A percentile compares a stretch with the other conserved stretches of the same genome.
Conservation (phyloP, 1,140 invertebrate species). For the Pachypeltis micranthus region DNA sequence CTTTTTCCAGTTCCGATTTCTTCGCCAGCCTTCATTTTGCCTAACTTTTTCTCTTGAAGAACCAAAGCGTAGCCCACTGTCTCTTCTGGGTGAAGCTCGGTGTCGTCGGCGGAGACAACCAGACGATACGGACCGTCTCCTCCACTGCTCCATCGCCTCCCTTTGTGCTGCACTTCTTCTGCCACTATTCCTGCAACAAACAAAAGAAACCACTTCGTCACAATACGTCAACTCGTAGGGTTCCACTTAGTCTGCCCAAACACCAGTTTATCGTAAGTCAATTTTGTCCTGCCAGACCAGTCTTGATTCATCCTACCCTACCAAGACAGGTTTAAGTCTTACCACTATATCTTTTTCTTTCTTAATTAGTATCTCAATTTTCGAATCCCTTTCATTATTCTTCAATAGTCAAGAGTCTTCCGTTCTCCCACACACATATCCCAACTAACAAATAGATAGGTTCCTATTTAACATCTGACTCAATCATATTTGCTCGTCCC, state of each 20-base stretch:
- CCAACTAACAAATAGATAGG: no score
- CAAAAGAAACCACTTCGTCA: background rate
- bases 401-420: no score
- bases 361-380: no score
- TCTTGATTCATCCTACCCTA: no score
- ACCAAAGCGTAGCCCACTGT: constrained; percentile 2
- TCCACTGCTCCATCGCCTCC: constrained; percentile 13
- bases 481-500: no score
- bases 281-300: no score
- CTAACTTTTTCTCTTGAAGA: constrained; percentile 5
- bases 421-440: no score
- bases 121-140: constrained; percentile 17
- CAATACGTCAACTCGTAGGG: background rate
- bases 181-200: constrained; percentile 16
- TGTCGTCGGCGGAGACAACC: constrained; percentile 17
- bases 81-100: constrained; percentile 1
- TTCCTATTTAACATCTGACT: no score
- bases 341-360: no score
- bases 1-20: background rate
- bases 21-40: background rate
- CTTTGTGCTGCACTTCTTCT: constrained; percentile 17
- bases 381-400: no score
- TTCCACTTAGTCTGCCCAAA: background rate
- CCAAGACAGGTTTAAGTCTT: no score
- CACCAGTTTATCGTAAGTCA: background rate